phyloP scores from a whole-genome alignment of 2,797 vertebrate species.

The Cossypha polioptera region DNA sequence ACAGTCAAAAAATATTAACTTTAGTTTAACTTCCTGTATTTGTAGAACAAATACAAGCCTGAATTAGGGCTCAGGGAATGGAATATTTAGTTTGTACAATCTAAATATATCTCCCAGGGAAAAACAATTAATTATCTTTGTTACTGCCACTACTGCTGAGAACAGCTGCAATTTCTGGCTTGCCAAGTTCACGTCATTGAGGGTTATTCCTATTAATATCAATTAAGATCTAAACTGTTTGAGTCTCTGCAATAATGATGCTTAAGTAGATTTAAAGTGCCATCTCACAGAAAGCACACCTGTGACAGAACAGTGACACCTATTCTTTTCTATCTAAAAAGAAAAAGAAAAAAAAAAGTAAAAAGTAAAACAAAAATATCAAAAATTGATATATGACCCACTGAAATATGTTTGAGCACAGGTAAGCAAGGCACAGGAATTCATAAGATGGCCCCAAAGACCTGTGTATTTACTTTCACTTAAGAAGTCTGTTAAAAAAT shows the following conservation, averaged over 20 bases:
- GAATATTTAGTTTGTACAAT: conserved; percentile 8
- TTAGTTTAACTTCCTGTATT: background rate
- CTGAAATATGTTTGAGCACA: background rate
- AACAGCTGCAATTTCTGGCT: conserved; percentile 59
- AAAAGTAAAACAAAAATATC: background rate
- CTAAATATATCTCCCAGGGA: conserved; percentile 52
- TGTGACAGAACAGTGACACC: background rate
- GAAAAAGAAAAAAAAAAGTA: background rate
- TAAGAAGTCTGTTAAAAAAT: background rate
- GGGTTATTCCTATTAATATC: conserved; percentile 60
- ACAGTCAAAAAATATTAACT: background rate
- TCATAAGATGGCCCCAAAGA: background rate
- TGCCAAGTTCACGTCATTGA: conserved; percentile 31
- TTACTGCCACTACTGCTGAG: conserved; percentile 27
- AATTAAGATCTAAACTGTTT: conserved; percentile 54
- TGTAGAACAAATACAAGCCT: background rate
- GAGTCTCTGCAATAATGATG: background rate
- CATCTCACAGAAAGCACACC: background rate
- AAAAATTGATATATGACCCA: background rate
- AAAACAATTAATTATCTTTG: conserved; percentile 66
- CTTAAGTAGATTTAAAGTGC: conserved; percentile 3
- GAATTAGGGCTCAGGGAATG: conserved; percentile 6
- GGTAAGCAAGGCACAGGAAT: accelerated
- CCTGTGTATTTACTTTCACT: background rate
- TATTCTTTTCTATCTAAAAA: background rate